phyloP scores from a whole-genome alignment of 2,888 invertebrate genomes.

The Tenodera sinensis region DNA sequence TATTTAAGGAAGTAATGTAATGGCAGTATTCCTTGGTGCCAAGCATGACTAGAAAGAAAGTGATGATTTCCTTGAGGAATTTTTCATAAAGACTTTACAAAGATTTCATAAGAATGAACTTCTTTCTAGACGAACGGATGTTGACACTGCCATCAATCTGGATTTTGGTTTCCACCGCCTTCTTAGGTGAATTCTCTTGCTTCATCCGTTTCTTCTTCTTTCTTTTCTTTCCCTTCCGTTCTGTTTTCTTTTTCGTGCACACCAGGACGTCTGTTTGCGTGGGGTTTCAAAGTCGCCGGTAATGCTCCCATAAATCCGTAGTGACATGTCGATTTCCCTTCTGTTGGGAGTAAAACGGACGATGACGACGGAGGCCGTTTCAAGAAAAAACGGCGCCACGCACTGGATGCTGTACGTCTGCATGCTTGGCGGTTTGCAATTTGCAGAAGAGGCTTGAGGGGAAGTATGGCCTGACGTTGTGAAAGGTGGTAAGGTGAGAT shows the following conservation, averaged over 20 bases:
- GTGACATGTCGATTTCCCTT: conserved; percentile 25
- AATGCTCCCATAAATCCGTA: conserved; percentile 26
- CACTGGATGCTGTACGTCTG: background rate
- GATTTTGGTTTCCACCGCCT: background rate
- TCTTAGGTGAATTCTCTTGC: background rate
- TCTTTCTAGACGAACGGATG: background rate
- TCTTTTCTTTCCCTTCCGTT: background rate
- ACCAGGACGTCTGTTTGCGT: background rate
- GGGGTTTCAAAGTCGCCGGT: conserved; percentile 18
- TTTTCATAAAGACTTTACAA: background rate
- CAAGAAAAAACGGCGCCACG: background rate
- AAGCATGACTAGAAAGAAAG: background rate
- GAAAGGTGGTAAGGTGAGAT: background rate
- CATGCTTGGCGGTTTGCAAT: background rate
- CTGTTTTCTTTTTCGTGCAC: background rate
- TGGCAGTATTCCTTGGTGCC: no score
- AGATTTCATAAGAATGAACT: background rate
- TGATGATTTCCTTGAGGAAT: background rate
- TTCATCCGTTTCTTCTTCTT: background rate
- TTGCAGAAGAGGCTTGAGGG: background rate
- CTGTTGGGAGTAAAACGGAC: background rate
- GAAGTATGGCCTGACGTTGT: background rate
- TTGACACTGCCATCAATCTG: background rate
- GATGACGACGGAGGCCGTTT: background rate
- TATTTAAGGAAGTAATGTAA: no score